Evolutionary conservation across 2,797 vertebrate genomes (phyloP).

Genomic region (Melanotaenia maccullochi): DNA sequence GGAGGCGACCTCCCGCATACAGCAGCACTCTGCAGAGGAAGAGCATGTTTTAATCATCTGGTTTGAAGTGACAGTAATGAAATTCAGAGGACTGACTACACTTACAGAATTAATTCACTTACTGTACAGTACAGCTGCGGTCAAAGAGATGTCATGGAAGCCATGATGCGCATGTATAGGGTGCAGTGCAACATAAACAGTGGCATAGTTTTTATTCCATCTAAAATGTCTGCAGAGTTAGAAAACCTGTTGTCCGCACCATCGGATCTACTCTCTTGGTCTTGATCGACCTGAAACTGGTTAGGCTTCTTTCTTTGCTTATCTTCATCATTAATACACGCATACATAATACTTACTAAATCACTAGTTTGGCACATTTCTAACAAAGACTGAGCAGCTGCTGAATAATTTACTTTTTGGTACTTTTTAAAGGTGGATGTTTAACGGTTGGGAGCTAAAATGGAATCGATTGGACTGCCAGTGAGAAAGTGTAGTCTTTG

Average conservation of each 20-base stretch:
- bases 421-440: too few species aligned
- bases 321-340: too few species aligned
- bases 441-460: not conserved
- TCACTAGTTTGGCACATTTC: too few species aligned
- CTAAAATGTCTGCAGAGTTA: not conserved
- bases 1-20: constrained; percentile 41
- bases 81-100: constrained; percentile 41
- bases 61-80: constrained; percentile 45
- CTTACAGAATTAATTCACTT: constrained; percentile 38
- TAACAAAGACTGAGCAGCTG: too few species aligned
- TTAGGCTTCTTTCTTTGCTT: too few species aligned
- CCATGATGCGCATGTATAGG: too few species aligned
- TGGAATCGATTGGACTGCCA: not conserved
- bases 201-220: too few species aligned
- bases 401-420: too few species aligned
- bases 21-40: constrained; percentile 51
- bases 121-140: constrained; percentile 9
- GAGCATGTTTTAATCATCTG: constrained; percentile 65
- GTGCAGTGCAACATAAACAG: too few species aligned
- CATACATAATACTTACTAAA: too few species aligned
- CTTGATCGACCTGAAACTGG: too few species aligned
- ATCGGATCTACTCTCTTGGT: too few species aligned
- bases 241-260: not conserved
- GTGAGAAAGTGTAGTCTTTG: not conserved
- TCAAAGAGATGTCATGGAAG: not conserved